These are phyloP conservation scores for Catharus minimus DNA, from an alignment of 2,113 vertebrate genomes.

Conservation along the genomic window DNA sequence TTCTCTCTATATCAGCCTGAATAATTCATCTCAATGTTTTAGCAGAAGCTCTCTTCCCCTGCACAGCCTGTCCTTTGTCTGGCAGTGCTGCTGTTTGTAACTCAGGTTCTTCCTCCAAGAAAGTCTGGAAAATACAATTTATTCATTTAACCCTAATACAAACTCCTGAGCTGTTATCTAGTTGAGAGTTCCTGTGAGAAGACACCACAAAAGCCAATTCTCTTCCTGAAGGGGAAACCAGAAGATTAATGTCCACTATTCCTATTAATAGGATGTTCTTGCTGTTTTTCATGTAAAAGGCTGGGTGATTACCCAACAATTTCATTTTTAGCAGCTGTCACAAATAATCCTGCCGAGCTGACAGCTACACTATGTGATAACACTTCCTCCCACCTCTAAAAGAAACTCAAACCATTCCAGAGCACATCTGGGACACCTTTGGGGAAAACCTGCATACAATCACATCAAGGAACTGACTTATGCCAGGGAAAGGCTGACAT, in stretches of 20 bases:
- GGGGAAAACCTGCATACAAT: background rate
- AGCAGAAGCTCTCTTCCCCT: background rate
- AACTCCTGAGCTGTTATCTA: background rate
- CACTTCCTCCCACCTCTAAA: background rate
- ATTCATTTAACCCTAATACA: background rate
- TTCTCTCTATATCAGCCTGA: background rate
- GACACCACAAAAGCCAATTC: background rate
- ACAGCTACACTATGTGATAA: background rate
- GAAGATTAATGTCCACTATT: background rate
- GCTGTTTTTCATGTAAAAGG: background rate
- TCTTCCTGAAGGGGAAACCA: background rate
- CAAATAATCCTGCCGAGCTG: background rate
- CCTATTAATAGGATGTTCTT: background rate
- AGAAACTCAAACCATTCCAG: background rate
- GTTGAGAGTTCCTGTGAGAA: background rate
- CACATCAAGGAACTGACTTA: background rate
- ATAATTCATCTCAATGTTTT: slow-evolving; percentile 36
- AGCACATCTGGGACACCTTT: background rate
- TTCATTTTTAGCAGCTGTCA: background rate
- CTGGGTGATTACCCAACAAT: background rate
- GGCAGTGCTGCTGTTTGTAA: background rate
- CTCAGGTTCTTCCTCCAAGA: fast-evolving
- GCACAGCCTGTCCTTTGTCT: background rate
- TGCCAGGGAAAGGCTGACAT: background rate
- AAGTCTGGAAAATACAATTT: background rate